Conservation (phyloP, 2,888 invertebrate species). For the Lymantria dispar region DNA sequence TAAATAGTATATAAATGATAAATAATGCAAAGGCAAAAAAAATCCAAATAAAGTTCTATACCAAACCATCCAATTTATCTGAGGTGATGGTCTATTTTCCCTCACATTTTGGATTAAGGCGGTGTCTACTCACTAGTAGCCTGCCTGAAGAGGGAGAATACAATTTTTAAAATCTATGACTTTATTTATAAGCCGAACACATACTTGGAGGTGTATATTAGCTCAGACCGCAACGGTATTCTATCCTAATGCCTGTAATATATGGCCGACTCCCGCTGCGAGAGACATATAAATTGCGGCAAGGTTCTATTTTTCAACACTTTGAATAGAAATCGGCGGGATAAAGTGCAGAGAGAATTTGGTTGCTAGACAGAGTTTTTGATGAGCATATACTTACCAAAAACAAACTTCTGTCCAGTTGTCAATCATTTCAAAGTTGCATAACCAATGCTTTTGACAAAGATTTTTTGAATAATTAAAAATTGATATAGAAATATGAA, state of each 20-base stretch:
- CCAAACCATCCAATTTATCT: too few relatives aligned
- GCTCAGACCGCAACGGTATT: constrained; percentile 24
- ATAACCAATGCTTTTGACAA: background rate
- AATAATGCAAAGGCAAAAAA: too few relatives aligned
- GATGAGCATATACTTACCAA: constrained; percentile 20
- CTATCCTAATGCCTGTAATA: constrained; percentile 42
- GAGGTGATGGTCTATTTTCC: too few relatives aligned
- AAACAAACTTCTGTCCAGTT: constrained; percentile 16
- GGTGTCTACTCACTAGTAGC: too few relatives aligned
- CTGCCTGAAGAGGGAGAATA: too few relatives aligned
- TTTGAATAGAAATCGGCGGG: constrained; percentile 43
- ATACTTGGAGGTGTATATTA: constrained; percentile 26
- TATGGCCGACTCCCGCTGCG: constrained; percentile 55
- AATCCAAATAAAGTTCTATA: too few relatives aligned
- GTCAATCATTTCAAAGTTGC: background rate
- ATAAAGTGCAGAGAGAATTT: constrained; percentile 26
- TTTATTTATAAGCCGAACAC: constrained; percentile 23
- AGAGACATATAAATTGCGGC: constrained; percentile 68
- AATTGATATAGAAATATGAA: too few relatives aligned
- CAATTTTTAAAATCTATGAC: background rate
- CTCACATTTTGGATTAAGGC: too few relatives aligned
- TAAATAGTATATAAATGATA: too few relatives aligned
- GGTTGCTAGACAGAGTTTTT: constrained; percentile 23
- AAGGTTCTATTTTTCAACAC: constrained; percentile 32
- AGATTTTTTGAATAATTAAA: too few relatives aligned